These are phyloP conservation scores for Drosophila testacea DNA, from an alignment of 2,888 invertebrate genomes.

Conservation along the genomic window DNA sequence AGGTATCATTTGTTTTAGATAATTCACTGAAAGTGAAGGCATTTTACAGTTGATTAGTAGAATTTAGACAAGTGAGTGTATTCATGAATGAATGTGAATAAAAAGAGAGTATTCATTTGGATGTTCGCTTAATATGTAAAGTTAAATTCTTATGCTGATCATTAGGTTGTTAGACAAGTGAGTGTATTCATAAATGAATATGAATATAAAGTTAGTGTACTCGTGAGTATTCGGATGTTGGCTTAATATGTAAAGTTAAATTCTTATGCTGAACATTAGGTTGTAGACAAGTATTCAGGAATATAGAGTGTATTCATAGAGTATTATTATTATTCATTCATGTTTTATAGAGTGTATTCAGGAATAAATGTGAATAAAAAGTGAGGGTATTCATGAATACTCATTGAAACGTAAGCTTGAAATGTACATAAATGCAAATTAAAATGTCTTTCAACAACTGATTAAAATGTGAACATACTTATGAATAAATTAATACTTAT, in stretches of 20 bases:
- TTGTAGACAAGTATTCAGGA: too few species aligned
- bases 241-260: too few species aligned
- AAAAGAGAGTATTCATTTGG: background rate
- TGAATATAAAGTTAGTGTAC: too few species aligned
- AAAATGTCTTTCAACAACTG: background rate
- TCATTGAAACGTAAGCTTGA: background rate
- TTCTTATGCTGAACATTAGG: too few species aligned
- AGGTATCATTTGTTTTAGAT: background rate
- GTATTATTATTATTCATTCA: too few species aligned
- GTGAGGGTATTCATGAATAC: slow-evolving; percentile 7
- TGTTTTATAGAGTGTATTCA: slow-evolving; percentile 2
- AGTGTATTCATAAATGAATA: too few species aligned
- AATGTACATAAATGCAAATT: too few species aligned
- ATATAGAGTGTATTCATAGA: too few species aligned
- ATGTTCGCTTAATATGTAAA: background rate
- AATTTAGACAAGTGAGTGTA: background rate
- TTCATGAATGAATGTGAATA: background rate
- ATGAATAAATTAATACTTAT: slow-evolving; percentile 21
- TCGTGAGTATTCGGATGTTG: too few species aligned
- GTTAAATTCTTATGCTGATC: too few species aligned
- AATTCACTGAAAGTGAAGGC: slow-evolving; percentile 1
- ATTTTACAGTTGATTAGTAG: background rate
- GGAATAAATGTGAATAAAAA: slow-evolving; percentile 1
- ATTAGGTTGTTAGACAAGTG: too few species aligned
- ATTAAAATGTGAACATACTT: slow-evolving; percentile 13